Evolutionary conservation across 2,888 invertebrate genomes (phyloP), one percentile per base, ranked within the genome.

Genomic region (Anthophora plumipes): DNA sequence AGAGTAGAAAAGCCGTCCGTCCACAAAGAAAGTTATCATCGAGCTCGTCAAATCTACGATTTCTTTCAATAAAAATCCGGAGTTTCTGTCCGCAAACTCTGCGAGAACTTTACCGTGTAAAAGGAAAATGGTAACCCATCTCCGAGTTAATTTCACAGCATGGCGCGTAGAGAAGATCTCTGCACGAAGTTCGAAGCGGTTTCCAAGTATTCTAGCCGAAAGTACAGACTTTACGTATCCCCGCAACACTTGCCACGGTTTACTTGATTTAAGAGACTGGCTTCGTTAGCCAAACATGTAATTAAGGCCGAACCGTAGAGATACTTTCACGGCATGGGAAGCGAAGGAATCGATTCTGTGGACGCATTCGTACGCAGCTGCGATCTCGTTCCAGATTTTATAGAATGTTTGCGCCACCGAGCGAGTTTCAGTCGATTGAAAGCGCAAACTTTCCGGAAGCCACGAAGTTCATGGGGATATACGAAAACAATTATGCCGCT

Each of bases 281-380:
- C 41, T 74, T 78, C 74, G 75, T 84, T 83, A 84, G 48, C 37
- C 78, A 83, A 83, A 80, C 83, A 63, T 50, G 78, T 81, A 84
- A 84, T 84, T 81, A 81, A 83, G 72, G 31, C 74, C 31, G 50
- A 59, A 46, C 31, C 37, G 25, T 11, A 43, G 48, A 43, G 48
- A 79, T 81, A 74, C 66, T 67, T 79, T 74, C 59, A 48, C 22
- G 61, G 22, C 17, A 20, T n/a, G 11, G 39, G 20, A 55, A 31
- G 22, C 14, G 52, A 41, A 8, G 31, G 31, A 72, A 75, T 79
- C 68, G 74, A 81, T 79, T 66, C 52, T 57, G 12, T 57, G 22
- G 14, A 67, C 63, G 54, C 64, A 59, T 59, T 61, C 48, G 48
- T 64, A 79, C 63, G 68, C 69, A 74, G 67, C 63, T 77, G 79